Percentiles rank a stretch among this genome's conserved stretches.
These are phyloP conservation scores for Ormyrus nitidulus DNA, from an alignment of 2,888 invertebrate species.

Conservation along the genomic window DNA sequence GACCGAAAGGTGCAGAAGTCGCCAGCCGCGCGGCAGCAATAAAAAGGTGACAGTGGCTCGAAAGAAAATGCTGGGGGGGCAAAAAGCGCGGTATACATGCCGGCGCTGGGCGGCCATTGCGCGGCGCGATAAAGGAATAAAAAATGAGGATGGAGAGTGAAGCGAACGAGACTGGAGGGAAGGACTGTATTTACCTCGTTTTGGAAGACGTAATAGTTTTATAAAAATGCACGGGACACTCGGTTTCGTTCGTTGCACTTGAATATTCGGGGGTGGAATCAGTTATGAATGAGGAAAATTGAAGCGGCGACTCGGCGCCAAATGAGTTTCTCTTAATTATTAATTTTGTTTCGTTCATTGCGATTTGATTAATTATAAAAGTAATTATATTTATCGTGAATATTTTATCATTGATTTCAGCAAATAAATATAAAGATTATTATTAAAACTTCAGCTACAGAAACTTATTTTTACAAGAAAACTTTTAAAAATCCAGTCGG, in stretches of 20 bases:
- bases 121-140: conserved; percentile 41
- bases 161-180: background rate
- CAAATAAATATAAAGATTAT: too few species aligned
- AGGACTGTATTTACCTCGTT: conserved; percentile 25
- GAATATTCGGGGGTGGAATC: conserved; percentile 12
- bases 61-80: background rate
- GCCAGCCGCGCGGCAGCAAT: background rate
- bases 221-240: conserved; percentile 34
- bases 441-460: too few species aligned
- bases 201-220: conserved; percentile 31
- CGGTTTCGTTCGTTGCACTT: background rate
- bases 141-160: conserved; percentile 27
- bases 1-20: too few species aligned
- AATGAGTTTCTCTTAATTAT: too few species aligned
- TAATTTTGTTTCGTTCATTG: too few species aligned
- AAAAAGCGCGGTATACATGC: background rate
- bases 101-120: background rate
- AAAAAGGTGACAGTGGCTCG: conserved; percentile 1
- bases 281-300: conserved; percentile 14
- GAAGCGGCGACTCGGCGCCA: background rate
- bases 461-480: too few species aligned
- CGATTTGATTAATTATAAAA: too few species aligned
- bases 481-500: too few species aligned
- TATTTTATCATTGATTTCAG: too few species aligned
- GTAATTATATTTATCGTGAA: too few species aligned